Conservation (phyloP, 1,140 invertebrate genomes). For the Homarus americanus region DNA sequence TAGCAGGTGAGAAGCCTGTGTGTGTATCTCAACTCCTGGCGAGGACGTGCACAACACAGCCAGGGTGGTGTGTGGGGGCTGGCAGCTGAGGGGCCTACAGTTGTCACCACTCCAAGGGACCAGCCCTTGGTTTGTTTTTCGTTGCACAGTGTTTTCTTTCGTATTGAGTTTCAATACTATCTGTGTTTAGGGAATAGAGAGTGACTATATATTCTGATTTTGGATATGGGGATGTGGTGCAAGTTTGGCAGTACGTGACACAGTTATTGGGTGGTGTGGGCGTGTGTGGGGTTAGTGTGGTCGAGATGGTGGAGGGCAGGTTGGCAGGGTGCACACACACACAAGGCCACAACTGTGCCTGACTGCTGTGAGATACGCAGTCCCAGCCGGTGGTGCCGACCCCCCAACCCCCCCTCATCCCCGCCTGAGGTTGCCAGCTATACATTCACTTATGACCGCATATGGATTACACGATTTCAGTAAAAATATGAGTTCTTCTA, state of each 20-base stretch:
- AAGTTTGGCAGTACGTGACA: neutral
- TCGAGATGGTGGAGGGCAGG: neutral
- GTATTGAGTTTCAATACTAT: neutral
- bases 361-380: slow-evolving; percentile 19
- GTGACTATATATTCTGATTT: neutral
- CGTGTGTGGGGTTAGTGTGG: neutral
- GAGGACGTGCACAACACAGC: neutral
- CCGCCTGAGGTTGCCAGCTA: neutral
- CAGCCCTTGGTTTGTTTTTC: neutral
- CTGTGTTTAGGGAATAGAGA: neutral
- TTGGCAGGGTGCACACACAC: neutral
- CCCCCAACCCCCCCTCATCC: neutral
- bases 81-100: neutral
- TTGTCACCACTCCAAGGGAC: neutral
- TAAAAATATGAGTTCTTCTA: neutral
- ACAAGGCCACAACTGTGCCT: slow-evolving; percentile 19
- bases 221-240: neutral
- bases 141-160: neutral
- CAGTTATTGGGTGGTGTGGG: neutral
- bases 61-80: neutral
- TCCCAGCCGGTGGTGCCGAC: neutral
- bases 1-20: neutral
- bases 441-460: neutral
- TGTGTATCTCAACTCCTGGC: neutral
- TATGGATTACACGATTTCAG: neutral